Base-by-base conservation (phyloP, 1,140 invertebrate species). In the Ladona fulva region DNA sequence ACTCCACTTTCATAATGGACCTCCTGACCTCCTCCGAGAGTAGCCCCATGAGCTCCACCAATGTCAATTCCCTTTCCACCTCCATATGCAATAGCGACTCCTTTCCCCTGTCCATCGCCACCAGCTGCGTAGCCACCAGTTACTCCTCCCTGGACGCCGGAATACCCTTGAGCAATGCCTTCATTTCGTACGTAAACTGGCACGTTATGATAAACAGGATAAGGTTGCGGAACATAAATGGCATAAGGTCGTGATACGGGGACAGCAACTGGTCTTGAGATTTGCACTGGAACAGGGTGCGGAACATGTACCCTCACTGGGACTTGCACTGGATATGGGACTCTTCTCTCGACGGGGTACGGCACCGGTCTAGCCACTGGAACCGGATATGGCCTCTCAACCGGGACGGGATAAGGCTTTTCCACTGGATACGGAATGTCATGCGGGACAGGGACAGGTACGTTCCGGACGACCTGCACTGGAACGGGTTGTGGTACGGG, bases 401-500 rank as follows among this genome's bases (percentile, higher is more conserved):
- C 42, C 0, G 77, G 79, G 42, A 77, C 59, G 19, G 79, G 79
- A 11, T 77, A 52, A 24, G 77, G 80, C 25, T 81, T 82, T 76
- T 81, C 80, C 44, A 81, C 80, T 44, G 81, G 37, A 14, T 80
- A 79, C 0, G 80, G 78, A 12, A 80, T 77, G 6, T 80, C 80
- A 7, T 81, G 80, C 1, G 80, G 80, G 7, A 81, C 80, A 19
- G 80, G 1, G 79, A 82, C 80, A 7, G 78, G 74, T 14, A 87
- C 84, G 73, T 82, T 83, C 78, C 86, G 87, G 37, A 84, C 82
- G 8, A 86, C 83, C 24, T 82, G 80, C 0, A 86, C 85, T 11
- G 86, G 85, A 75, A 85, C 86, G 0, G 87, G 87, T 1, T 84
- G 82, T 0, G 85, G 86, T 0, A 88, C 86, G 14, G 81, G 80